phyloP scores from a whole-genome alignment of 1,140 invertebrate genomes.

The Nomia melanderi region DNA sequence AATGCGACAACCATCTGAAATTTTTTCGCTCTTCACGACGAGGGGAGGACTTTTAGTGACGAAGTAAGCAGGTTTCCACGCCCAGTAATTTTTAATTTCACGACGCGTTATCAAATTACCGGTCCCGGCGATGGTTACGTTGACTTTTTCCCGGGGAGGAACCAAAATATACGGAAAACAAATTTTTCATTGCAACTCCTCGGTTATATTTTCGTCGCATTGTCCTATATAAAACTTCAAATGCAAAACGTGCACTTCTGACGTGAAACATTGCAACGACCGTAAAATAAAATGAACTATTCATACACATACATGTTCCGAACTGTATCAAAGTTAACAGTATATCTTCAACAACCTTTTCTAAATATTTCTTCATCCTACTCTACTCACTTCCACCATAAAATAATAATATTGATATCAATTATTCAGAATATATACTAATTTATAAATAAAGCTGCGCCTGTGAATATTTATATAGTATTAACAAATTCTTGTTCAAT shows the following conservation, averaged over 20 bases:
- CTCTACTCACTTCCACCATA: background rate
- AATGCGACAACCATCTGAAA: background rate
- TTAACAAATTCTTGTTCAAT: too few species aligned
- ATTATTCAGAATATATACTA: too few species aligned
- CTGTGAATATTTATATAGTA: too few species aligned
- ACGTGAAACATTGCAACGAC: background rate
- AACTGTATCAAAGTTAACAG: background rate
- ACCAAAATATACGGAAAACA: background rate
- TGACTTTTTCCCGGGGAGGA: background rate
- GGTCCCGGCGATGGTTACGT: background rate
- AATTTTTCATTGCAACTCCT: slow-evolving; percentile 1
- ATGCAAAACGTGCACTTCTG: background rate
- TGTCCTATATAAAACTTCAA: slow-evolving; percentile 21
- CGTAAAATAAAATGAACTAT: background rate
- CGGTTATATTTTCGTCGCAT: background rate
- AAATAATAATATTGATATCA: background rate
- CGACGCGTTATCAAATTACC: background rate
- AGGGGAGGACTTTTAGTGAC: background rate
- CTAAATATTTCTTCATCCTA: background rate
- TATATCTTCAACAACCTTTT: background rate
- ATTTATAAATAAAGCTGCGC: too few species aligned
- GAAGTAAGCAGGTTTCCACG: background rate
- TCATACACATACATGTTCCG: slow-evolving; percentile 1
- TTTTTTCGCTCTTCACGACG: background rate
- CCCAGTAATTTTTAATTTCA: background rate